Percentiles rank a stretch among this genome's conserved stretches.
Conservation (phyloP, 2,888 invertebrate genomes). For the Cynaeus angustus region DNA sequence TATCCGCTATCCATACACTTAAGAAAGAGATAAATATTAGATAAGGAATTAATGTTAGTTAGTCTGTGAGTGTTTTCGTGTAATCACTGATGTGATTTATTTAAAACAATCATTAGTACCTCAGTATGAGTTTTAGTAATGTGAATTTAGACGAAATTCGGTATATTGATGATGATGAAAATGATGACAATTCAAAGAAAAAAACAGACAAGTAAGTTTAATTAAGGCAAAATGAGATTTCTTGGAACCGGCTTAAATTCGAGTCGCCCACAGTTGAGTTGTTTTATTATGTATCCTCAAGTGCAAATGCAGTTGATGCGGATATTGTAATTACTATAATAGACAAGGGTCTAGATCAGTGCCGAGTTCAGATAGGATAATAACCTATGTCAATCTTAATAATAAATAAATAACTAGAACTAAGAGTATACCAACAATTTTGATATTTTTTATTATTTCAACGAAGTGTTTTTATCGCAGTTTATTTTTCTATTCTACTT, state of each 20-base stretch:
- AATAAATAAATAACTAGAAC: conserved; percentile 17
- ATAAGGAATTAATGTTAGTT: conserved; percentile 50
- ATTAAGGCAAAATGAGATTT: conserved; percentile 8
- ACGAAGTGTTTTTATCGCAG: neutral
- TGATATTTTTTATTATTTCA: conserved; percentile 1
- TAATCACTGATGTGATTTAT: conserved; percentile 43
- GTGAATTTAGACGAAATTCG: conserved; percentile 40
- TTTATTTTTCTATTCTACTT: conserved; percentile 8
- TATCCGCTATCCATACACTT: conserved; percentile 47
- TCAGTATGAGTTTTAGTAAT: conserved; percentile 34
- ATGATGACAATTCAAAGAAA: neutral
- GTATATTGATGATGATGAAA: conserved; percentile 41
- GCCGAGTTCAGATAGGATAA: conserved; percentile 42
- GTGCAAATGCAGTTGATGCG: conserved; percentile 46
- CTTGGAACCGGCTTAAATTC: conserved; percentile 11
- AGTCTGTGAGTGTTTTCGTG: conserved; percentile 43
- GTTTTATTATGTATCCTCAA: conserved; percentile 21
- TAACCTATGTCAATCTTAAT: conserved; percentile 43
- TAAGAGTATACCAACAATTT: neutral
- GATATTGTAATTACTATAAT: conserved; percentile 40
- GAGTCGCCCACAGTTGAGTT: conserved; percentile 36
- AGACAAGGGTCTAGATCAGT: conserved; percentile 40
- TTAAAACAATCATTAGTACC: conserved; percentile 30
- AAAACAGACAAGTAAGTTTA: conserved; percentile 20
- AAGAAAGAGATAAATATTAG: conserved; percentile 50